A percentile compares a stretch with the other conserved stretches of the same genome.
These are phyloP conservation scores for Echeneis naucrates DNA, from an alignment of 2,797 vertebrate genomes.

Conservation along the genomic window DNA sequence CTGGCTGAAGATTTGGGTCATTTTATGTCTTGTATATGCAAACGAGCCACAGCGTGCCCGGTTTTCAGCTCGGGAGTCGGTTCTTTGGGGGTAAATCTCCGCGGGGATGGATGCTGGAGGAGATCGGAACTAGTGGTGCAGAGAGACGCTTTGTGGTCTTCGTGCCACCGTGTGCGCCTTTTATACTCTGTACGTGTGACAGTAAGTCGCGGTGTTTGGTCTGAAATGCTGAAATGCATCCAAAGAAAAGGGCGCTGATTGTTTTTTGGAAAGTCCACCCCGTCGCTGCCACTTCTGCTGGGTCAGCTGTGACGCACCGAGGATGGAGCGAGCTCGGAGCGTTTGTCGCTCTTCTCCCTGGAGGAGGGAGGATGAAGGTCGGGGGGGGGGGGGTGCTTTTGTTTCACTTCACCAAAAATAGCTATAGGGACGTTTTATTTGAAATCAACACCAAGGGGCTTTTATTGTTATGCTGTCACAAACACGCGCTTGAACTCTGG, in stretches of 20 bases:
- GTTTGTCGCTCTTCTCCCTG: slow-evolving; percentile 21
- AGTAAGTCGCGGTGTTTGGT: not conserved
- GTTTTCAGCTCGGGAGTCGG: not conserved
- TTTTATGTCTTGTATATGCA: too few relatives aligned
- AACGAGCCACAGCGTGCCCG: too few relatives aligned
- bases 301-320: slow-evolving; percentile 61
- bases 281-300: slow-evolving; percentile 1
- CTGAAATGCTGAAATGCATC: not conserved
- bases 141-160: slow-evolving; percentile 26
- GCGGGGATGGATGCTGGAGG: slow-evolving; percentile 47
- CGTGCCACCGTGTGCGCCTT: too few relatives aligned
- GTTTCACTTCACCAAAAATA: slow-evolving; percentile 32
- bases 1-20: not conserved
- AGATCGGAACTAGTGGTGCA: slow-evolving; percentile 33
- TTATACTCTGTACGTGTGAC: rapidly evolving
- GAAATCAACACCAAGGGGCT: not conserved
- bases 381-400: slow-evolving; percentile 60
- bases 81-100: slow-evolving; percentile 7
- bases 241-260: not conserved
- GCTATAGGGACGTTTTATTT: slow-evolving; percentile 1
- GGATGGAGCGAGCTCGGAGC: slow-evolving; percentile 45
- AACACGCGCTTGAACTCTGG: not conserved
- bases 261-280: slow-evolving; percentile 14
- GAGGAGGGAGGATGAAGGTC: too few relatives aligned
- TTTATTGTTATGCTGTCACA: rapidly evolving